Conservation (phyloP, 2,113 vertebrate species). For the Apaloderma vittatum region DNA sequence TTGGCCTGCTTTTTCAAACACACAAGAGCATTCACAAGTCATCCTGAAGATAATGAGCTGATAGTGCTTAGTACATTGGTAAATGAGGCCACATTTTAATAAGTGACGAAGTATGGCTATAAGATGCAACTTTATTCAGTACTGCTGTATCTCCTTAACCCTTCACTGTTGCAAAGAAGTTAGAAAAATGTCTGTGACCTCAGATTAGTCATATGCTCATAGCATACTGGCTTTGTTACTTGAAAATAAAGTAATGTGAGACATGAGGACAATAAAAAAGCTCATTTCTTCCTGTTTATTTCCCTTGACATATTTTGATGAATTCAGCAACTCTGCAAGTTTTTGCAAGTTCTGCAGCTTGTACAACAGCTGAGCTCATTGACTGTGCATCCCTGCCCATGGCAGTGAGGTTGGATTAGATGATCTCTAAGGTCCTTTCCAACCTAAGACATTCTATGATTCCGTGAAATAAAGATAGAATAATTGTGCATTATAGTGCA, state of each 20-base stretch:
- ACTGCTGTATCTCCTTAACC: not conserved
- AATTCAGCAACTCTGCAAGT: not conserved
- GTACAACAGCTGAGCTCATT: not conserved
- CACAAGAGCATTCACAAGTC: not conserved
- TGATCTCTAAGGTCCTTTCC: no score
- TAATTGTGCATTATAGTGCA: not conserved
- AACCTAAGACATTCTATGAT: no score
- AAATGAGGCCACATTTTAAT: slow-evolving; percentile 14
- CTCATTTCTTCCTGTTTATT: not conserved
- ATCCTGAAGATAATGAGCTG: not conserved
- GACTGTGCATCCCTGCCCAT: not conserved
- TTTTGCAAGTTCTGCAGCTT: slow-evolving; percentile 5
- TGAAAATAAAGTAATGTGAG: not conserved
- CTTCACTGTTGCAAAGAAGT: not conserved
- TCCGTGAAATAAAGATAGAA: not conserved
- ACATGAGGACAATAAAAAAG: not conserved
- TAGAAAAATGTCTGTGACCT: not conserved
- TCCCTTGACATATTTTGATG: not conserved
- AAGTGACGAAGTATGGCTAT: not conserved
- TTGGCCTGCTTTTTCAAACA: not conserved
- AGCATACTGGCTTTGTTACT: not conserved
- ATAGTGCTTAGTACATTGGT: not conserved
- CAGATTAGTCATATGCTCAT: not conserved
- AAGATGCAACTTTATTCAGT: not conserved
- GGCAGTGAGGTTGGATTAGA: no score